Conservation (phyloP, 2,113 vertebrate species). For the Ornithorhynchus anatinus region DNA sequence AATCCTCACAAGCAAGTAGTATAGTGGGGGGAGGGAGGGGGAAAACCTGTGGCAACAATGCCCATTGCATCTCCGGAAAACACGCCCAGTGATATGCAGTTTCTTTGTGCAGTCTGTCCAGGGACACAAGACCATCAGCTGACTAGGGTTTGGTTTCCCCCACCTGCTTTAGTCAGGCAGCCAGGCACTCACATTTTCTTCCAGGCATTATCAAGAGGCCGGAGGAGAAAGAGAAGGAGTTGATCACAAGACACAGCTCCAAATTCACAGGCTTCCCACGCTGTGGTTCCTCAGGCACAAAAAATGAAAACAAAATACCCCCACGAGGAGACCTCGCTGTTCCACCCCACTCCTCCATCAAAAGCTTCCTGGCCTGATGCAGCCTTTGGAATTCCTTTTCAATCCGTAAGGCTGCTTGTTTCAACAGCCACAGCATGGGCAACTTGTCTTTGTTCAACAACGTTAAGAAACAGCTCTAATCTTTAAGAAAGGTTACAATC, state of each 20-base stretch:
- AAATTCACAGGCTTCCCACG: background rate
- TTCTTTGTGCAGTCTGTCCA: conserved; percentile 21
- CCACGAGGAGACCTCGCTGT: background rate
- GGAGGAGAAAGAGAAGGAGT: too few relatives aligned
- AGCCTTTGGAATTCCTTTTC: background rate
- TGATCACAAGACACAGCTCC: background rate
- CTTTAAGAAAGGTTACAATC: background rate
- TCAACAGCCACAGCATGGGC: background rate
- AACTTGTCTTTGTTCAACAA: background rate
- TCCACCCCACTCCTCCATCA: too few relatives aligned
- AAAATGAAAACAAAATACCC: background rate
- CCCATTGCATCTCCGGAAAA: background rate
- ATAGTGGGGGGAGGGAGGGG: background rate
- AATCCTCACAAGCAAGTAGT: background rate
- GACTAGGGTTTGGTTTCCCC: background rate
- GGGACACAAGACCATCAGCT: conserved; percentile 57
- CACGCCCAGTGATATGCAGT: conserved; percentile 8
- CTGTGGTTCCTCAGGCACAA: background rate
- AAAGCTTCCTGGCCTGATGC: too few relatives aligned
- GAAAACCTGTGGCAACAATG: background rate
- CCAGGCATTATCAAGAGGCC: conserved; percentile 9
- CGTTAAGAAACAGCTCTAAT: background rate
- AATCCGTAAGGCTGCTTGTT: background rate
- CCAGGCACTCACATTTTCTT: conserved; percentile 22
- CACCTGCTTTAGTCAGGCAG: conserved; percentile 24